Evolutionary conservation across 2,113 vertebrate species (phyloP), one percentile per base, ranked within the genome.

Genomic region (Siniperca knerii): DNA sequence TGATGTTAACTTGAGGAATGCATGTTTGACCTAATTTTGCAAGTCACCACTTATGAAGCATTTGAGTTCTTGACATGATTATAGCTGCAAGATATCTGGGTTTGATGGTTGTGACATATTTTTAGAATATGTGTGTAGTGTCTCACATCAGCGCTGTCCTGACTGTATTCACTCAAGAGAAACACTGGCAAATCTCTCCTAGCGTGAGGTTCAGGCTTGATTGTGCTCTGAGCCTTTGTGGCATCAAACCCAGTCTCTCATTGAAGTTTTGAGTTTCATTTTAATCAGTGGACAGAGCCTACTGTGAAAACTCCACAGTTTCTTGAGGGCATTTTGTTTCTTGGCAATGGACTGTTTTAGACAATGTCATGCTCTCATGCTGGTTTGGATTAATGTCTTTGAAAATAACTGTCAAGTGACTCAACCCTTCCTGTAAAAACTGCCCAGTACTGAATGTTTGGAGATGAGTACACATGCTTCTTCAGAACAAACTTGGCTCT

Each of bases 201-300:
- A 29, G 57, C 21, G 3, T 57, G 58, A 80, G 33, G 33, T 44
- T 75, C 58, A 42, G 64, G 50, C 70, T 68, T 66, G 20, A 68
- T 88, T 83, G 37, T 29, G 13, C 74, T 66, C 37, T 18, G n/a
- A n/a, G n/a, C n/a, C n/a, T n/a, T n/a, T n/a, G n/a, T n/a, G n/a
- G n/a, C n/a, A n/a, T n/a, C n/a, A n/a, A n/a, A n/a, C n/a, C n/a
- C n/a, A n/a, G 40, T 74, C 60, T 73, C 21, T 69, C 48, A 6
- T 2, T 25, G 48, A 23, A 71, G 77, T 25, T 37, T 69, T 3
- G 40, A 21, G 82, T 82, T 80, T 90, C 18, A 0, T 77, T 87
- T 87, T 79, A 85, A 90, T 90, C 74, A 61, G 50, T 21, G 13
- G 75, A 21, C 61, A 48, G n/a, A 50, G 15, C 74, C 54, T 25